Conservation (phyloP, 2,888 invertebrate species). For the Ethmia dodecea region DNA sequence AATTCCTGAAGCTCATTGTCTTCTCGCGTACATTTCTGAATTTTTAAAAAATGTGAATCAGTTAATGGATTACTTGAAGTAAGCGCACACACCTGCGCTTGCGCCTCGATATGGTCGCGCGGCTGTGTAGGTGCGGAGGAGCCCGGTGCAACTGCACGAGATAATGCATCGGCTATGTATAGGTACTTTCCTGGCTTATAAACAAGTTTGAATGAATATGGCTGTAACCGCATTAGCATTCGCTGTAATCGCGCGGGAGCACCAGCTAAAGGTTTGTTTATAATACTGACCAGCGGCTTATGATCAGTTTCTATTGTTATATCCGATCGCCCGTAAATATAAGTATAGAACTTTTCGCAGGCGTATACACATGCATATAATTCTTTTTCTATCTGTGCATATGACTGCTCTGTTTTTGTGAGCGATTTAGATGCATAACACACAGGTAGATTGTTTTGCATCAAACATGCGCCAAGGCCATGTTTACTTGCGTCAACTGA, state of each 20-base stretch:
- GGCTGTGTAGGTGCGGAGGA: neutral
- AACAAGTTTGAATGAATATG: constrained; percentile 17
- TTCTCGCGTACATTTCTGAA: constrained; percentile 11
- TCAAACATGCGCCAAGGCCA: constrained; percentile 20
- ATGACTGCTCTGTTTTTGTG: constrained; percentile 9
- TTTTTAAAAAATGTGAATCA: constrained; percentile 13
- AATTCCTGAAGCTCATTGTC: constrained; percentile 9
- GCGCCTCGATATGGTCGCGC: constrained; percentile 5
- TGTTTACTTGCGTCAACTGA: constrained; percentile 18
- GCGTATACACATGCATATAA: constrained; percentile 10
- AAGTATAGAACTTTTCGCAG: constrained; percentile 11
- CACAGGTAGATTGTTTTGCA: constrained; percentile 14
- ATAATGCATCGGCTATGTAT: constrained; percentile 21
- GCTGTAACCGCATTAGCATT: constrained; percentile 20
- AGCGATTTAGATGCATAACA: constrained; percentile 12
- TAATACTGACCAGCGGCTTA: constrained; percentile 11
- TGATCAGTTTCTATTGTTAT: no score
- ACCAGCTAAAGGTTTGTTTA: constrained; percentile 16
- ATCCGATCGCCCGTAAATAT: constrained; percentile 12
- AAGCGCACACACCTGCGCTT: constrained; percentile 12
- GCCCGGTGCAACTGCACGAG: constrained; percentile 10
- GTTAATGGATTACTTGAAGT: constrained; percentile 5
- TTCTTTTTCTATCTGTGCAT: constrained; percentile 14
- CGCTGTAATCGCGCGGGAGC: constrained; percentile 18
- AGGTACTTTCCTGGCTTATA: constrained; percentile 22